Evolutionary conservation across 2,888 invertebrate species (phyloP).

Genomic region (Rhagonycha lutea): DNA sequence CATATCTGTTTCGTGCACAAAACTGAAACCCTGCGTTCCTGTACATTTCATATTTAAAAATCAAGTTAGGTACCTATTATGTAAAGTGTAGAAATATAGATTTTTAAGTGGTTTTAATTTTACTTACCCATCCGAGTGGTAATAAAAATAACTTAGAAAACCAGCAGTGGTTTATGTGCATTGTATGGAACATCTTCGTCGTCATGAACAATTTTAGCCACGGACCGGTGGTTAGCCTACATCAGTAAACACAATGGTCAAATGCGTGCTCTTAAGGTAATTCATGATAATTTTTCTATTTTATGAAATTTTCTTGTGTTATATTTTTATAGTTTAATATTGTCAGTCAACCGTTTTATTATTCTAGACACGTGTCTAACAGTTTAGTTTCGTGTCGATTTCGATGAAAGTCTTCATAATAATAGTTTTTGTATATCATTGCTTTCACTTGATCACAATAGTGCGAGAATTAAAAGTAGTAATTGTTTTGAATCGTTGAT

Average conservation of each 20-base stretch:
- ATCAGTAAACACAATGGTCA: background rate
- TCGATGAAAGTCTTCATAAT: background rate
- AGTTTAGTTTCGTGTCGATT: background rate
- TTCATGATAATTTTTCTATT: background rate
- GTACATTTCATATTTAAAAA: background rate
- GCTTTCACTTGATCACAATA: background rate
- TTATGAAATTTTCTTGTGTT: background rate
- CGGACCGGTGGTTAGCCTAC: background rate
- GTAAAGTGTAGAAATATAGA: background rate
- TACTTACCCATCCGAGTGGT: constrained; percentile 15
- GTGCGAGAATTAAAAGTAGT: background rate
- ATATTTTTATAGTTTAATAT: background rate
- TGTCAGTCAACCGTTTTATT: background rate
- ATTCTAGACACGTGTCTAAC: background rate
- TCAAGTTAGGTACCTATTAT: background rate
- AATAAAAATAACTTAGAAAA: constrained; percentile 17
- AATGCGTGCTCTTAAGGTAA: background rate
- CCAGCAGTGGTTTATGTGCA: constrained; percentile 5
- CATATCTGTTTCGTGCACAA: background rate
- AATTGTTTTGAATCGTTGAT: background rate
- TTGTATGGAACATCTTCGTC: constrained; percentile 5
- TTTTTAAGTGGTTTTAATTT: constrained; percentile 18
- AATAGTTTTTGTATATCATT: background rate
- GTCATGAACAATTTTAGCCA: background rate
- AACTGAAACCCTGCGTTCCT: background rate